Percentiles rank a stretch among this genome's conserved stretches.
phyloP scores from a whole-genome alignment of 2,888 invertebrate species.

The Epirrita christyi region DNA sequence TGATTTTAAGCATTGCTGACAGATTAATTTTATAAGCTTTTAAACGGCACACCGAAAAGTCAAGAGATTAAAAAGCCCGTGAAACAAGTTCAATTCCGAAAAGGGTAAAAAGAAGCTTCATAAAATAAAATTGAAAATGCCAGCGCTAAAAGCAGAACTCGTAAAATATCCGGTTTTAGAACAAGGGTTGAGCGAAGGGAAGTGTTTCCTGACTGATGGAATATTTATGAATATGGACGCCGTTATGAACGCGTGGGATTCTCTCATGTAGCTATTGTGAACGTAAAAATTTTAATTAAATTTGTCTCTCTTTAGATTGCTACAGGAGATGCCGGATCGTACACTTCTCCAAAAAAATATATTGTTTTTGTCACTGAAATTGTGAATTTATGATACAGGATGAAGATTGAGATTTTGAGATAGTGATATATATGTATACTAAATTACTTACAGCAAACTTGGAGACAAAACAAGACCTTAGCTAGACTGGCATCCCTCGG shows the following conservation, averaged over 20 bases:
- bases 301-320: constrained; percentile 10
- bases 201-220: constrained; percentile 36
- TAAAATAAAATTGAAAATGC: constrained; percentile 30
- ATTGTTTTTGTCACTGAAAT: no score
- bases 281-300: constrained; percentile 23
- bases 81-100: neutral
- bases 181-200: constrained; percentile 35
- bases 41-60: neutral
- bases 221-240: constrained; percentile 37
- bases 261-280: constrained; percentile 25
- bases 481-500: no score
- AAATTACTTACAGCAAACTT: no score
- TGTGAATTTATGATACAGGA: no score
- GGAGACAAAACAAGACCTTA: no score
- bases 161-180: constrained; percentile 39
- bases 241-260: constrained; percentile 28
- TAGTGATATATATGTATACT: no score
- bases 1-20: no score
- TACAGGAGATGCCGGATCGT: constrained; percentile 16
- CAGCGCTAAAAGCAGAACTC: constrained; percentile 36
- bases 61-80: neutral
- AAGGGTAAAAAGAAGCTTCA: constrained; percentile 19
- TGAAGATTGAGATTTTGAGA: no score
- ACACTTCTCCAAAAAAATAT: no score
- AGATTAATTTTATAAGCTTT: no score